phyloP scores from a whole-genome alignment of 2,888 invertebrate species.

The Dryobota labecula region DNA sequence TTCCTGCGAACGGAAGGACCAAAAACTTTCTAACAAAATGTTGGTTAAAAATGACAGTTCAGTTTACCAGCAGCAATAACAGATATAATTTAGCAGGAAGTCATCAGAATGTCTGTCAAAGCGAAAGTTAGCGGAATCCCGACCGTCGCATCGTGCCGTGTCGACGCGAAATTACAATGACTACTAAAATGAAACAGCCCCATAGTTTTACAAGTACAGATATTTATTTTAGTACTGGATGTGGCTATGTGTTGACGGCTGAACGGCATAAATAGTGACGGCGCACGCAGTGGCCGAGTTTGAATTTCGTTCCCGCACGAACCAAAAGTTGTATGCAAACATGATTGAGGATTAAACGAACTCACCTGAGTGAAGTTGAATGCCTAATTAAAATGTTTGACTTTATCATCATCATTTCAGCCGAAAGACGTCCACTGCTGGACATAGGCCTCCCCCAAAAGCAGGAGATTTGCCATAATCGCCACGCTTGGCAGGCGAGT shows the following conservation, averaged over 20 bases:
- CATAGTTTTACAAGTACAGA: constrained; percentile 51
- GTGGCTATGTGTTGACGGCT: constrained; percentile 9
- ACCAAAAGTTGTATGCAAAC: neutral
- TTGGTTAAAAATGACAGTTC: constrained; percentile 34
- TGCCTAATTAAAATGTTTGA: no score
- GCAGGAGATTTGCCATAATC: no score
- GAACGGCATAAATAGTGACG: constrained; percentile 6
- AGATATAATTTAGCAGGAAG: constrained; percentile 62
- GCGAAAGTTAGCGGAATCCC: constrained; percentile 70
- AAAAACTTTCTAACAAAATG: constrained; percentile 31
- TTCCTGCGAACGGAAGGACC: neutral
- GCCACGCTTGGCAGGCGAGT: no score
- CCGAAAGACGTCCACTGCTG: no score
- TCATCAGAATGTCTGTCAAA: constrained; percentile 72
- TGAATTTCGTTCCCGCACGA: constrained; percentile 9
- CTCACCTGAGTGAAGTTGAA: neutral
- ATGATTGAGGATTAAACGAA: neutral
- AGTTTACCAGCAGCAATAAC: constrained; percentile 54
- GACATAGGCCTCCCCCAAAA: no score
- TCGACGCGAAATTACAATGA: constrained; percentile 72
- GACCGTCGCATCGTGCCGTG: constrained; percentile 57
- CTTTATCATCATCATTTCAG: no score
- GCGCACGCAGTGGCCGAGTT: constrained; percentile 12
- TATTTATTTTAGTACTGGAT: constrained; percentile 50
- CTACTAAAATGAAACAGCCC: constrained; percentile 68